Percentiles rank a stretch among this genome's conserved stretches.
phyloP scores from a whole-genome alignment of 2,797 vertebrate species.

The Phrynocephalus forsythii region DNA sequence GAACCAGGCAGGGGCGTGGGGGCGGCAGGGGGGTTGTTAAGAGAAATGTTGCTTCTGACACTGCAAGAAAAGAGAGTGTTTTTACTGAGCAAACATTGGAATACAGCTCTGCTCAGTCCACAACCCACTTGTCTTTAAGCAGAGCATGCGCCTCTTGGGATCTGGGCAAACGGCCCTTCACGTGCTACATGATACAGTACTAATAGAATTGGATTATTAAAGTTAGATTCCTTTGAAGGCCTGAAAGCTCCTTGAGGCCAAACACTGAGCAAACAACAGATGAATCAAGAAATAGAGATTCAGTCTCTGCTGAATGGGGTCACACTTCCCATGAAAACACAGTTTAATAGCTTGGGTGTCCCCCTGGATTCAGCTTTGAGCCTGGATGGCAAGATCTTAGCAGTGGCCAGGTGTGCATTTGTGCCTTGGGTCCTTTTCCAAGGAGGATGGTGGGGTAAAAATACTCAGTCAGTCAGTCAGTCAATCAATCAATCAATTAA shows the following conservation, averaged over 20 bases:
- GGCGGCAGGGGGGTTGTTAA: constrained; percentile 19
- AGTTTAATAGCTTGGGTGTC: no score
- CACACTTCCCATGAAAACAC: no score
- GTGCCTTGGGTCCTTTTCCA: no score
- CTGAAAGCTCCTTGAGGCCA: constrained; percentile 67
- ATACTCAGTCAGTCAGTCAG: no score
- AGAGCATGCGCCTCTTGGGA: constrained; percentile 50
- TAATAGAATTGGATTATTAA: constrained; percentile 61
- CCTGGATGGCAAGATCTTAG: no score
- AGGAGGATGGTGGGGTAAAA: no score
- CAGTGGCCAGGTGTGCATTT: no score
- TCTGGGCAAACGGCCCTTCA: not conserved
- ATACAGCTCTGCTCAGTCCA: constrained; percentile 42
- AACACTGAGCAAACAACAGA: constrained; percentile 55
- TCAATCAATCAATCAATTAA: no score
- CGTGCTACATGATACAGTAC: constrained; percentile 55
- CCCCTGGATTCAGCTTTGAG: no score
- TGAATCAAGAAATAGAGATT: constrained; percentile 20
- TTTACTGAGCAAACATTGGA: constrained; percentile 57
- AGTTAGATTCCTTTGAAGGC: constrained; percentile 50
- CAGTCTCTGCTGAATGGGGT: no score
- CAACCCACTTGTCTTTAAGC: constrained; percentile 25
- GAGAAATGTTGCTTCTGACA: constrained; percentile 52
- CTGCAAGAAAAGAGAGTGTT: constrained; percentile 50
- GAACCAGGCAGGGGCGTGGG: not conserved